A percentile compares a stretch with the other conserved stretches of the same genome.
These are phyloP conservation scores for Cossypha polioptera DNA, from an alignment of 2,797 vertebrate species.

Conservation along the genomic window DNA sequence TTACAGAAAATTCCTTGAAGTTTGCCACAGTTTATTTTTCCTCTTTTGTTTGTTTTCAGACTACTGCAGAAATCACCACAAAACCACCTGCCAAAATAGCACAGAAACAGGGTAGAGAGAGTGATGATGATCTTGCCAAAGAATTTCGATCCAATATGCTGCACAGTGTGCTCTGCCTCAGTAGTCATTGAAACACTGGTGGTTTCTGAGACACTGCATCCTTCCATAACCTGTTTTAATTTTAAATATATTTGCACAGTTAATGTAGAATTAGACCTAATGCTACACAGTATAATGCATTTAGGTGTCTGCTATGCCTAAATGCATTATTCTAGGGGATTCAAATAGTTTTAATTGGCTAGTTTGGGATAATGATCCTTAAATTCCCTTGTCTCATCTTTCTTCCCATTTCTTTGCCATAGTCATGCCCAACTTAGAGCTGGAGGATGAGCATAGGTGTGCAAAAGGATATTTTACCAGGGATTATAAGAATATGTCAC, in stretches of 20 bases:
- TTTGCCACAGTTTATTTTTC: slow-evolving; percentile 38
- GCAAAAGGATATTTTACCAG: neutral
- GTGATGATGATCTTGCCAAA: slow-evolving; percentile 37
- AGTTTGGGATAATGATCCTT: neutral
- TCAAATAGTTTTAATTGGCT: neutral
- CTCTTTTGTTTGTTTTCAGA: slow-evolving; percentile 39
- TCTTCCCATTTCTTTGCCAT: neutral
- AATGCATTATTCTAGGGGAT: neutral
- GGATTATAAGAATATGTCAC: neutral
- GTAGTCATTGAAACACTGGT: neutral
- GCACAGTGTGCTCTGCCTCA: neutral
- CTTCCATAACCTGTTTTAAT: neutral
- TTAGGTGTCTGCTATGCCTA: neutral
- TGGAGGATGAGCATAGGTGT: neutral
- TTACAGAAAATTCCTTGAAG: neutral
- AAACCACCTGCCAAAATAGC: slow-evolving; percentile 19
- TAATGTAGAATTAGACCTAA: neutral
- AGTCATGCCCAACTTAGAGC: neutral
- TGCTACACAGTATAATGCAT: neutral
- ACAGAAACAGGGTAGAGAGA: neutral
- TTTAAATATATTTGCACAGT: neutral
- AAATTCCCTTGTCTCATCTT: neutral
- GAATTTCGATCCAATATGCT: slow-evolving; percentile 13
- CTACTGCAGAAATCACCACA: slow-evolving; percentile 24
- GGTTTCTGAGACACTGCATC: neutral